phyloP scores from a whole-genome alignment of 2,113 vertebrate genomes.

The Tachysurus vachellii region DNA sequence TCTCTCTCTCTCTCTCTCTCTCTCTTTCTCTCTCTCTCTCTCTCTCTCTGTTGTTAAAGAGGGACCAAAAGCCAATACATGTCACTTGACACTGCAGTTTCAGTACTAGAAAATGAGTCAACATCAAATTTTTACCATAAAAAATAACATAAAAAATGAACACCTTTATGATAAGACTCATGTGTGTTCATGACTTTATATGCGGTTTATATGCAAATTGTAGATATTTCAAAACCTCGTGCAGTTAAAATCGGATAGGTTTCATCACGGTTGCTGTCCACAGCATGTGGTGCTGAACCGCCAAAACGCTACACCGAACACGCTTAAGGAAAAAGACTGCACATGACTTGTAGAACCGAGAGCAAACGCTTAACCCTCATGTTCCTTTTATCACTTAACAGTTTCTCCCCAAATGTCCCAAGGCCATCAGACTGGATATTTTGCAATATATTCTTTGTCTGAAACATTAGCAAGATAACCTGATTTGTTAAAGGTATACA shows the following conservation, averaged over 20 bases:
- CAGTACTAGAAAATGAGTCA: neutral
- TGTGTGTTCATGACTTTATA: neutral
- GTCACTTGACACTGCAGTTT: neutral
- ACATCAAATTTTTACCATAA: neutral
- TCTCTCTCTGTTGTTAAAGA: neutral
- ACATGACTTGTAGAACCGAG: neutral
- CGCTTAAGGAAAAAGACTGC: neutral
- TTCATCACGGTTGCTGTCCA: neutral
- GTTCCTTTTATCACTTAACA: neutral
- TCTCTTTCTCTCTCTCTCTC: constrained; percentile 1
- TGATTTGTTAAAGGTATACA: neutral
- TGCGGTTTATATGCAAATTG: neutral
- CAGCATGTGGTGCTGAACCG: neutral
- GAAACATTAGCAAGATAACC: neutral
- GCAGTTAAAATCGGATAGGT: neutral
- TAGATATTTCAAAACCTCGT: neutral
- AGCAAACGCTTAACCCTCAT: neutral
- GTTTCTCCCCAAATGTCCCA: neutral
- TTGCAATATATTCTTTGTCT: neutral
- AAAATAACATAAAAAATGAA: neutral
- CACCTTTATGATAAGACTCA: neutral
- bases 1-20: constrained; percentile 25
- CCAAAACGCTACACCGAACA: neutral
- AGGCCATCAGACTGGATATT: neutral
- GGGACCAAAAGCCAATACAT: neutral